A percentile compares a stretch with the other conserved stretches of the same genome.
Conservation (phyloP, 2,113 vertebrate species). For the Mastomys natalensis region DNA sequence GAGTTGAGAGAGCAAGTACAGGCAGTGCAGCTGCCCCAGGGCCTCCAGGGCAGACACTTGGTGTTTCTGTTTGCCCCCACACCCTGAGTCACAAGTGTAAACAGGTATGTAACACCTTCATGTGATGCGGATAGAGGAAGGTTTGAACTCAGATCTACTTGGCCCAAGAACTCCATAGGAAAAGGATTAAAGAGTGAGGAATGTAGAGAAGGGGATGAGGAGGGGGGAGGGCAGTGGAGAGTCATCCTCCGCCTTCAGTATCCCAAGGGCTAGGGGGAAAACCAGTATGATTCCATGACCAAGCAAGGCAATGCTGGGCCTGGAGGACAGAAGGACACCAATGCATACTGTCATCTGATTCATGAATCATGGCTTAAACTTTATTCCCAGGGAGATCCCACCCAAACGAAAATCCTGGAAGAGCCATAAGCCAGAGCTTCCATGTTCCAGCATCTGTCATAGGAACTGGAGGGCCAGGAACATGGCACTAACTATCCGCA, state of each 20-base stretch:
- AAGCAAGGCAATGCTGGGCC: not conserved
- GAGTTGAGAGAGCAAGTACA: not conserved
- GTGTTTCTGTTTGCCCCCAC: not conserved
- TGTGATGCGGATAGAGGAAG: not conserved
- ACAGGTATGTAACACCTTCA: not conserved
- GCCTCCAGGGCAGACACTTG: not conserved
- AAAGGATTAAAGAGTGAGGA: not conserved
- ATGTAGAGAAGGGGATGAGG: no score
- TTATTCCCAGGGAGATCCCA: not conserved
- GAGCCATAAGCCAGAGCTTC: not conserved
- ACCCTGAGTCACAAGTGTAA: not conserved
- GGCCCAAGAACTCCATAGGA: not conserved
- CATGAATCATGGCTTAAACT: not conserved
- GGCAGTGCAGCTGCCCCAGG: not conserved
- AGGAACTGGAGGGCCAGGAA: not conserved
- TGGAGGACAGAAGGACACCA: not conserved
- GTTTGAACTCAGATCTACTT: not conserved
- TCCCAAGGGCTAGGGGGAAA: not conserved
- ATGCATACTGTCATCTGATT: not conserved
- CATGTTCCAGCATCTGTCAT: not conserved
- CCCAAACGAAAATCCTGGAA: not conserved
- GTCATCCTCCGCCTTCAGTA: not conserved
- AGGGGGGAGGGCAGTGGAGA: not conserved
- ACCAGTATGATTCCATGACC: not conserved
- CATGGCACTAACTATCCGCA: not conserved